A percentile compares a stretch with the other conserved stretches of the same genome.
These are phyloP conservation scores for Fulmarus glacialis DNA, from an alignment of 2,113 vertebrate genomes.

Conservation along the genomic window DNA sequence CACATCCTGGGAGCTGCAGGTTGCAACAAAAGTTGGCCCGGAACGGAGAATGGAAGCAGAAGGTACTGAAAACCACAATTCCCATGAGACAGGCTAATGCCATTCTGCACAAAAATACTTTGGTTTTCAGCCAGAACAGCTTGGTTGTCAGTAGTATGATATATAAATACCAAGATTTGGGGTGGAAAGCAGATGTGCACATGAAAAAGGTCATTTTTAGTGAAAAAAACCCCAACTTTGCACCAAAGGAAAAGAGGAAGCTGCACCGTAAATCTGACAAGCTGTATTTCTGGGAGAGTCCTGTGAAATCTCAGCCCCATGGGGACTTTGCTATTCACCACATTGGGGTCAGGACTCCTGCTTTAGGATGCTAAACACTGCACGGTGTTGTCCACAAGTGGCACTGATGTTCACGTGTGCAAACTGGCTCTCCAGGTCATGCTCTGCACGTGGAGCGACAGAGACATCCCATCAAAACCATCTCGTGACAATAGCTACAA, in stretches of 20 bases:
- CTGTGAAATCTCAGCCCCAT: not conserved
- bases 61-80: not conserved
- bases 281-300: not conserved
- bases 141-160: not conserved
- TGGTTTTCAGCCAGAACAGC: constrained; percentile 4
- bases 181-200: not conserved
- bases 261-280: not conserved
- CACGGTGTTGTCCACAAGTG: not conserved
- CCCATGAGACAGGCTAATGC: not conserved
- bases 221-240: not conserved
- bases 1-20: not conserved
- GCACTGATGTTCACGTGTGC: not conserved
- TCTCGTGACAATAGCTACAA: not conserved
- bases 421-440: not conserved
- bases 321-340: not conserved
- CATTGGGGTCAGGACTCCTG: not conserved
- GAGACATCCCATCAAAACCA: not conserved
- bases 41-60: not conserved
- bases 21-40: not conserved
- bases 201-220: not conserved
- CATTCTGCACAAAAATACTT: not conserved
- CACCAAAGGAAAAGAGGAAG: not conserved
- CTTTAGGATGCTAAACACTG: not conserved
- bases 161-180: not conserved
- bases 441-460: not conserved